These are phyloP conservation scores for Rhingia rostrata DNA, from an alignment of 2,888 invertebrate species.

Conservation along the genomic window DNA sequence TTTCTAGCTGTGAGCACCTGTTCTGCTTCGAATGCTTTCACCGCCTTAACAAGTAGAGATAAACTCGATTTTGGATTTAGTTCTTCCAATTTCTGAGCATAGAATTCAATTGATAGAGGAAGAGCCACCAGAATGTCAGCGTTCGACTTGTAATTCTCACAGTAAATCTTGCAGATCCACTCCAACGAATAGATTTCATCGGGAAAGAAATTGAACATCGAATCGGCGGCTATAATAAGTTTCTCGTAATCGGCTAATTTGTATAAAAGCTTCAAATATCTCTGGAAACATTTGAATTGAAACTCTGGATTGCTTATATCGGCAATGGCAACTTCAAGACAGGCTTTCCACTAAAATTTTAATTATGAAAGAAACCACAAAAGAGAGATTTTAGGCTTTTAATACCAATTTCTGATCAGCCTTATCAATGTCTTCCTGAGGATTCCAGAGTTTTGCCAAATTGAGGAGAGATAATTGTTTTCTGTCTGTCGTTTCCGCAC, in stretches of 20 bases:
- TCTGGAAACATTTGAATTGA: conserved; percentile 77
- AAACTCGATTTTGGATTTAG: conserved; percentile 86
- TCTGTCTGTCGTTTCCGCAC: conserved; percentile 63
- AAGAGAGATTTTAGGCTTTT: neutral
- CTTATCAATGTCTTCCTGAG: conserved; percentile 72
- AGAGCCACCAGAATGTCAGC: conserved; percentile 60
- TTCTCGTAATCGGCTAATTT: conserved; percentile 81
- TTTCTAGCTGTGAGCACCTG: conserved; percentile 85
- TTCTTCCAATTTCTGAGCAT: conserved; percentile 84
- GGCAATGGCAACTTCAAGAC: conserved; percentile 77
- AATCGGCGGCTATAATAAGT: conserved; percentile 83
- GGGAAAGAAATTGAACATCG: conserved; percentile 84
- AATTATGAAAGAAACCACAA: neutral
- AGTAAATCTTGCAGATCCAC: conserved; percentile 86
- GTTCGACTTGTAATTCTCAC: conserved; percentile 81
- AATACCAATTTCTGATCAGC: conserved; percentile 77
- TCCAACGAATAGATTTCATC: conserved; percentile 84
- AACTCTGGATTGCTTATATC: conserved; percentile 59
- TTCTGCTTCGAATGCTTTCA: conserved; percentile 84
- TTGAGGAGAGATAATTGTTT: conserved; percentile 76
- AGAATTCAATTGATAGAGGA: conserved; percentile 82
- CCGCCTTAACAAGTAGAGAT: conserved; percentile 86
- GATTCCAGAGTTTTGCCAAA: conserved; percentile 78
- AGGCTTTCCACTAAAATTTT: conserved; percentile 77
- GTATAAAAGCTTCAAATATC: conserved; percentile 80